These are phyloP conservation scores for Syrmaticus mikado DNA, from an alignment of 2,113 vertebrate species.

Conservation along the genomic window DNA sequence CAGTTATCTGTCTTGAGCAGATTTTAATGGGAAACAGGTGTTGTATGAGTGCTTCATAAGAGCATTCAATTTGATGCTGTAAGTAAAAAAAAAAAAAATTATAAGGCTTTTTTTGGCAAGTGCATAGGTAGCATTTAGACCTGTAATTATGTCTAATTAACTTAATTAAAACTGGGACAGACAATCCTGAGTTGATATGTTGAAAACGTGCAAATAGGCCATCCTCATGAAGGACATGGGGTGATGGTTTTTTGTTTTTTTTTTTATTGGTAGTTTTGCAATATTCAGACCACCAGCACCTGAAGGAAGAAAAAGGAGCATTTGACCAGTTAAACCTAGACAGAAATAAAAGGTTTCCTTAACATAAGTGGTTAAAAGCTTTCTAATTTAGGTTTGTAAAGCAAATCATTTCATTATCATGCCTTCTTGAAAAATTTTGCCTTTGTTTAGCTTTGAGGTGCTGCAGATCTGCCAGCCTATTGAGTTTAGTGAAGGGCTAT, in stretches of 20 bases:
- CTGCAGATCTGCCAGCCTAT: background rate
- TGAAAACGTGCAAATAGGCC: constrained; percentile 16
- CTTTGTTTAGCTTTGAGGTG: background rate
- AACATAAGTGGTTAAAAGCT: background rate
- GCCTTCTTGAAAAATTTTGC: background rate
- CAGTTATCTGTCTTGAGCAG: background rate
- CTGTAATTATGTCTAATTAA: constrained; percentile 61
- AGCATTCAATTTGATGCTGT: background rate
- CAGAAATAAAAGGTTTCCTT: background rate
- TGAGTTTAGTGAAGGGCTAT: background rate
- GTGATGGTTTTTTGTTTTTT: background rate
- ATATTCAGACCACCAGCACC: background rate
- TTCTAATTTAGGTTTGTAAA: background rate
- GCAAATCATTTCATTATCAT: background rate
- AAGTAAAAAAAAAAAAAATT: background rate
- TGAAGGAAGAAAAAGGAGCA: background rate
- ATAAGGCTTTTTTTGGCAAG: constrained; percentile 30
- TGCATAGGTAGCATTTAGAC: constrained; percentile 31
- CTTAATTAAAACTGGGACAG: constrained; percentile 64
- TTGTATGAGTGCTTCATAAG: background rate
- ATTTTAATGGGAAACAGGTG: constrained; percentile 39
- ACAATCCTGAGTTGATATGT: constrained; percentile 38
- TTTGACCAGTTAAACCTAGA: background rate
- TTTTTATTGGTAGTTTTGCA: background rate
- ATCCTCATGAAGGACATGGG: background rate